phyloP scores from a whole-genome alignment of 2,113 vertebrate species.

The Mirza zaza region DNA sequence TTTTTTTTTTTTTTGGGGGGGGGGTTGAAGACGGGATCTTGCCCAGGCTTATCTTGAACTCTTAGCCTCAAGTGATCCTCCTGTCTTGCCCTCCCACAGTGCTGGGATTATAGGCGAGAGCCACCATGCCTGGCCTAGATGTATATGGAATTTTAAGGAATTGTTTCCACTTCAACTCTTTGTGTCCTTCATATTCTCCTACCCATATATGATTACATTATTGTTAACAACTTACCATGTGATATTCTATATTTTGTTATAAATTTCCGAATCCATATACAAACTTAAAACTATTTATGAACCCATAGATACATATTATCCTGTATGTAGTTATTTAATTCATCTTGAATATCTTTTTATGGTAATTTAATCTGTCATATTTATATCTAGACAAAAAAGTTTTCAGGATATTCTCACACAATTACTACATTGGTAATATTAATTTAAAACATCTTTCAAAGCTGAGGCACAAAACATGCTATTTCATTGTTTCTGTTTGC shows the following conservation, averaged over 20 bases:
- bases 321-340: background rate
- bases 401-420: background rate
- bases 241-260: slow-evolving; percentile 6
- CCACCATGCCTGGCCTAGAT: background rate
- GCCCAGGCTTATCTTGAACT: too few species aligned
- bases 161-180: background rate
- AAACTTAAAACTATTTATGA: background rate
- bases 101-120: too few species aligned
- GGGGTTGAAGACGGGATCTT: too few species aligned
- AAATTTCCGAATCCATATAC: background rate
- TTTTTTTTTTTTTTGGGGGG: too few species aligned
- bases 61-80: too few species aligned
- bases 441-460: background rate
- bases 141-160: background rate
- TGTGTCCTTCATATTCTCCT: background rate
- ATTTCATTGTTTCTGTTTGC: background rate
- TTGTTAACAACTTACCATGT: background rate
- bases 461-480: background rate
- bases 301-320: background rate
- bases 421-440: background rate
- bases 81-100: too few species aligned
- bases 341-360: background rate
- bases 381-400: background rate
- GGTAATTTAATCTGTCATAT: background rate
- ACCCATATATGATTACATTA: background rate